Base-by-base conservation (phyloP, 2,888 invertebrate species). In the Apodemia duryi region DNA sequence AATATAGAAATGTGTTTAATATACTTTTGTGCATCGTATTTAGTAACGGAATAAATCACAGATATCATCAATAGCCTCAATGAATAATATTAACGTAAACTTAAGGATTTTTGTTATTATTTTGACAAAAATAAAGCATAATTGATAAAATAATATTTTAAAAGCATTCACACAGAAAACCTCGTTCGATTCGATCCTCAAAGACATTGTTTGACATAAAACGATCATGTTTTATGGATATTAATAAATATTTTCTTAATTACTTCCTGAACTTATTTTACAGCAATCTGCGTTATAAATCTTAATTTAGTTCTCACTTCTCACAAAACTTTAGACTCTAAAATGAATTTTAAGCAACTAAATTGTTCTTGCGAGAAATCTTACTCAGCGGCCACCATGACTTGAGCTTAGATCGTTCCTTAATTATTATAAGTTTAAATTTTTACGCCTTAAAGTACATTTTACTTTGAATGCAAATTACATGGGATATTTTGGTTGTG, bases 281-380 rank as follows among this genome's bases (percentile, higher is more conserved):
- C 67, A 57, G 67, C 78, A 82, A 80, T 81, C 76, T 73, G 74
- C 75, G 77, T 76, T 75, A 79, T 82, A 76, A 77, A 83, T 79
- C 76, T 83, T 77, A 80, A 81, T 82, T 81, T 79, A 77, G 78
- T 75, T 75, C 43, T 43, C 43, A 43, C 43, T 43, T 43, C 43
- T 43, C 43, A 43, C 43, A 43, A 80, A 84, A 84, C 80, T 82
- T 80, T 66, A 72, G 75, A 75, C 74, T 77, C 80, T 79, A 80
- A 77, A 86, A 84, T 84, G 82, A 85, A 87, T 86, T 86, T 80
- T 81, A 82, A 84, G 84, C 82, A 83, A 83, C 77, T 77, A 82
- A 83, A 85, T 83, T 82, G 81, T 83, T 77, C 77, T 79, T 81
- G 77, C 72, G 75, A 81, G 83, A 81, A 84, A 84, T 83, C 81